A percentile compares a stretch with the other conserved stretches of the same genome.
Conservation (phyloP, 2,888 invertebrate genomes). For the Tortrix viridana region DNA sequence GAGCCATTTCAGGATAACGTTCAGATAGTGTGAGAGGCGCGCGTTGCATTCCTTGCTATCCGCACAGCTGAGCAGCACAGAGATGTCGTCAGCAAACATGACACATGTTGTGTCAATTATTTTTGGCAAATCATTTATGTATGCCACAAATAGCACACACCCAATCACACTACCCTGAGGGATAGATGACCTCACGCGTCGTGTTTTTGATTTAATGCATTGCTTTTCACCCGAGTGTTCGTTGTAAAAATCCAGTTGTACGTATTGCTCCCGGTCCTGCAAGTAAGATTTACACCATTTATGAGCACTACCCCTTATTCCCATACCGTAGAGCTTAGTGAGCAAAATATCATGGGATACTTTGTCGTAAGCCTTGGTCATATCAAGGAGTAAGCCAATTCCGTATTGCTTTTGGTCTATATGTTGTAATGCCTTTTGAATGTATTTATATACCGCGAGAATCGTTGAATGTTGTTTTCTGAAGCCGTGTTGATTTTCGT, state of each 20-base stretch:
- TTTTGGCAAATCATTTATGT: conserved; percentile 21
- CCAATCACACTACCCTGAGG: not conserved
- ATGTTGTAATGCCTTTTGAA: conserved; percentile 7
- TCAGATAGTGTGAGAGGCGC: not conserved
- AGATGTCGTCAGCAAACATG: conserved; percentile 1
- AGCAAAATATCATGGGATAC: not conserved
- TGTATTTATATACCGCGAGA: conserved; percentile 24
- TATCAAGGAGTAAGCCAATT: not conserved
- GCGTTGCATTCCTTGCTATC: not conserved
- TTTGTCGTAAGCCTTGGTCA: conserved; percentile 1
- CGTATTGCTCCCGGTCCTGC: not conserved
- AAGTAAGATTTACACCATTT: conserved; percentile 3
- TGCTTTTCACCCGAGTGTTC: not conserved
- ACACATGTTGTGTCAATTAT: not conserved
- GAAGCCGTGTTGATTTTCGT: conserved; percentile 17
- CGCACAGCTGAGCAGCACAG: not conserved
- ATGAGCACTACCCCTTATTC: not conserved
- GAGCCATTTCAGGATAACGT: not conserved
- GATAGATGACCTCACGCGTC: not conserved
- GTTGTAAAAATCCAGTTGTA: not conserved
- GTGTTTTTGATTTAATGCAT: not conserved
- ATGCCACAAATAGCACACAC: not conserved
- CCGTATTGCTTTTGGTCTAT: conserved; percentile 17
- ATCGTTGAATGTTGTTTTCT: conserved; percentile 22
- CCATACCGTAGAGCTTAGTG: not conserved